Evolutionary conservation across 2,888 invertebrate species (phyloP), one percentile per base, ranked within the genome.

Genomic region (Liopterus haemorrhoidalis): DNA sequence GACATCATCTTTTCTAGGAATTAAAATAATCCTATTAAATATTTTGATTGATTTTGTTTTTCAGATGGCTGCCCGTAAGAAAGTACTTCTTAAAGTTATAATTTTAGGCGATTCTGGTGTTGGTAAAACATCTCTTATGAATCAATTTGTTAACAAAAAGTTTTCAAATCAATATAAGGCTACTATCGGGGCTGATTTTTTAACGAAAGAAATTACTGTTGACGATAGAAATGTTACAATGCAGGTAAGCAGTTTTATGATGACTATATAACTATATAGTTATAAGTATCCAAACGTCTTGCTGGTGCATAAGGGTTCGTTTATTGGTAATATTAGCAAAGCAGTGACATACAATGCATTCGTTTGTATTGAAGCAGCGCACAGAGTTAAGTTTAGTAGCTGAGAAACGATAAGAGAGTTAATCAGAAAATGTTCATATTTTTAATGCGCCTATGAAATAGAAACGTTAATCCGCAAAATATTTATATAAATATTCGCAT

Each of bases 131-230:
- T 99, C 97, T 18, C 74, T 99, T 42, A 99, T 99, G 99, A 99
- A 99, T 74, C 97, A 97, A 72, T 99, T 97, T 79, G 97, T 99
- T 59, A 99, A 95, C 75, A 94, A 95, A 70, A 93, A 97, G 71
- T 99, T 99, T 75, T 94, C 94, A 63, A 99, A 96, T 73, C 97
- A 99, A 75, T 99, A 99, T 75, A 99, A 99, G 75, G 97, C 99
- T 51, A 99, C 99, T 54, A 99, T 99, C 71, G 99, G 99, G 54
- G 99, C 99, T 54, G 99, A 99, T 76, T 99, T 99, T 72, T 81
- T 99, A 61, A 99, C 97, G 60, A 99, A 99, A 74, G 99, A 99
- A 74, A 93, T 99, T 51, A 84, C 88, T 64, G 95, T 99, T n/a
- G 97, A 99, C 67, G 96, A 97, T 72, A 82, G 95, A 66, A 85